Base-by-base conservation (phyloP, 2,888 invertebrate genomes). In the Hyposoter didymator region DNA sequence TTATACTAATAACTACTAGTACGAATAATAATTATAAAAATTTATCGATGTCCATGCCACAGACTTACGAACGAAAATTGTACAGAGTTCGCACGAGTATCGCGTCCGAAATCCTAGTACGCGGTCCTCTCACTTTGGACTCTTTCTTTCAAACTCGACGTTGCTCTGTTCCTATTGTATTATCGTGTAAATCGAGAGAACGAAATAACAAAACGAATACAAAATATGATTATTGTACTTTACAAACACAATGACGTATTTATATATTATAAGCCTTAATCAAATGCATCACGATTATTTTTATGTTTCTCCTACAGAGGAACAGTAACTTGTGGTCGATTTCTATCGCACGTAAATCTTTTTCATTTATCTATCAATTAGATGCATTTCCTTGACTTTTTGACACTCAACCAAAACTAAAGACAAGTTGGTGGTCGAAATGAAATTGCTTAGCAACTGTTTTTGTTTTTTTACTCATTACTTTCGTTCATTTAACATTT, bases 191-290 rank as follows among this genome's bases (percentile, higher is more conserved):
- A 75, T 43, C 28, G 76, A 70, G 66, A 67, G 19, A 66, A 73
- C 47, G 32, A 82, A 78, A 74, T 35, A 69, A 66, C 59, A 62
- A 35, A 76, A 87, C 82, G 76, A 81, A 72, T 84, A 78, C 82
- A 86, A 69, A 88, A 86, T 88, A 86, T 87, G 88, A 88, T 82
- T 72, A 88, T 87, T 88, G 86, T 89, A 87, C 84, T 84, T 87
- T 88, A 85, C 86, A 88, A 88, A 88, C 88, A 89, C 88, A 88
- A 84, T 84, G 84, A 82, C 87, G 88, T 88, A 88, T 89, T 89
- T 87, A 88, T 85, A 87, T 67, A 84, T 72, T 1, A 22, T 55
- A 75, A 78, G 69, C 28, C 45, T 78, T 10, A 47, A 52, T 79
- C 59, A 52, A 59, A 32, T 55, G 49, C 62, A 49, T 73, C 35